Evolutionary conservation across 2,797 vertebrate genomes (phyloP).

Genomic region (Hylomyscus alleni): DNA sequence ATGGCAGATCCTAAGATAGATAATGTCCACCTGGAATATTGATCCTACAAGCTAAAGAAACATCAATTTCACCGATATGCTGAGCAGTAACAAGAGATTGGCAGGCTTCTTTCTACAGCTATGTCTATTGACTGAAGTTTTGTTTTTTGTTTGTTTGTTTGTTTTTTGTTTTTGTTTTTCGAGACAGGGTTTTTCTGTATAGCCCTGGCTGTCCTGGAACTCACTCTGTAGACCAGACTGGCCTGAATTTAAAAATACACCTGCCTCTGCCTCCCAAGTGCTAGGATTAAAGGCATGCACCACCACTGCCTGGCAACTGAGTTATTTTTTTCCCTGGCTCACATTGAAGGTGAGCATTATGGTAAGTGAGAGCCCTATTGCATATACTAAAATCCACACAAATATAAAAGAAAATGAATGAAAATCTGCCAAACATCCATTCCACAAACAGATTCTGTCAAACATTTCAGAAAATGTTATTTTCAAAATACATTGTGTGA

Average conservation of each 20-base stretch:
- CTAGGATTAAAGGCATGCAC: too few relatives aligned
- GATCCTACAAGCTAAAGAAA: background rate
- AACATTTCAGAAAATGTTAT: constrained; percentile 44
- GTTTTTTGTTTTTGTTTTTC: too few relatives aligned
- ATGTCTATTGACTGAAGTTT: background rate
- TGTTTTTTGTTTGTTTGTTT: too few relatives aligned
- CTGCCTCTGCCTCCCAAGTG: too few relatives aligned
- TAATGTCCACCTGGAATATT: background rate
- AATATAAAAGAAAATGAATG: background rate
- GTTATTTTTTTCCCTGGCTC: background rate
- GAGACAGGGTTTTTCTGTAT: too few relatives aligned
- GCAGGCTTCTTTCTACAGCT: background rate
- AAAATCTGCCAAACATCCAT: background rate
- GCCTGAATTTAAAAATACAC: too few relatives aligned
- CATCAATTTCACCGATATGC: background rate
- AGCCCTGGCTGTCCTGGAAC: too few relatives aligned
- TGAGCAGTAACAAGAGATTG: background rate
- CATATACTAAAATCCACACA: background rate
- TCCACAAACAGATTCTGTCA: constrained; percentile 56
- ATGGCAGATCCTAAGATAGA: background rate
- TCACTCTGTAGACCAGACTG: too few relatives aligned
- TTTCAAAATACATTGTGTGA: constrained; percentile 59
- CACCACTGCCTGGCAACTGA: too few relatives aligned
- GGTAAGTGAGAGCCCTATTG: background rate
- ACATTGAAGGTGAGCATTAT: background rate